phyloP scores from a whole-genome alignment of 2,888 invertebrate genomes.

The Drosophila buzzatii region DNA sequence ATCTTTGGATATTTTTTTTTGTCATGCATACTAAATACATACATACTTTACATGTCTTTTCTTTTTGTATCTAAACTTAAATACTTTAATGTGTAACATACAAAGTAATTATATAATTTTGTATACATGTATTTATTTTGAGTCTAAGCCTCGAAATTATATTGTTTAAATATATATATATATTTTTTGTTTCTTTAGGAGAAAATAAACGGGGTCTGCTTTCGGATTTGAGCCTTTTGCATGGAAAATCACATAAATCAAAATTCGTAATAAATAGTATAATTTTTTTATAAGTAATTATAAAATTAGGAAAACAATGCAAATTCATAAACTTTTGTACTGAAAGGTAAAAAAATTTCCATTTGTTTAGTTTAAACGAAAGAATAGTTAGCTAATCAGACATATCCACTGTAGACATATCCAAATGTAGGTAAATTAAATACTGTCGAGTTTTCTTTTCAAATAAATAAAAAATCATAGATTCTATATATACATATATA shows the following conservation, averaged over 20 bases:
- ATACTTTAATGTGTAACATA: constrained; percentile 54
- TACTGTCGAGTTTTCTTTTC: constrained; percentile 38
- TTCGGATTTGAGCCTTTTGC: constrained; percentile 61
- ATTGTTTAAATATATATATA: not conserved
- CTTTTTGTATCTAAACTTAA: constrained; percentile 48
- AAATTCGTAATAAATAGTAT: constrained; percentile 21
- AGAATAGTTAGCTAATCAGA: constrained; percentile 10
- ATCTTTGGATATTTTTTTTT: constrained; percentile 73
- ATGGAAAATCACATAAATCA: constrained; percentile 53
- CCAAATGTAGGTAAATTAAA: constrained; percentile 39
- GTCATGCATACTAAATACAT: constrained; percentile 67
- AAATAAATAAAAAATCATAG: constrained; percentile 25
- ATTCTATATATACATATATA: constrained; percentile 29
- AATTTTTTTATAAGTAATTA: constrained; percentile 23
- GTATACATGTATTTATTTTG: constrained; percentile 53
- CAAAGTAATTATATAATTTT: constrained; percentile 45
- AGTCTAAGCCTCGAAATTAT: constrained; percentile 64
- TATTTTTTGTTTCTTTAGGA: constrained; percentile 23
- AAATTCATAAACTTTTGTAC: constrained; percentile 67
- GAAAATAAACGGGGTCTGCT: constrained; percentile 39
- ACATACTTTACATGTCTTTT: constrained; percentile 67
- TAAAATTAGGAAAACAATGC: constrained; percentile 47
- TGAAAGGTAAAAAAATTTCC: constrained; percentile 61
- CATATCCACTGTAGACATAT: constrained; percentile 7
- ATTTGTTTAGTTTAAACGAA: constrained; percentile 27